Evolutionary conservation across 2,113 vertebrate species (phyloP), one percentile per base, ranked within the genome.

Genomic region (Aptenodytes forsteri): DNA sequence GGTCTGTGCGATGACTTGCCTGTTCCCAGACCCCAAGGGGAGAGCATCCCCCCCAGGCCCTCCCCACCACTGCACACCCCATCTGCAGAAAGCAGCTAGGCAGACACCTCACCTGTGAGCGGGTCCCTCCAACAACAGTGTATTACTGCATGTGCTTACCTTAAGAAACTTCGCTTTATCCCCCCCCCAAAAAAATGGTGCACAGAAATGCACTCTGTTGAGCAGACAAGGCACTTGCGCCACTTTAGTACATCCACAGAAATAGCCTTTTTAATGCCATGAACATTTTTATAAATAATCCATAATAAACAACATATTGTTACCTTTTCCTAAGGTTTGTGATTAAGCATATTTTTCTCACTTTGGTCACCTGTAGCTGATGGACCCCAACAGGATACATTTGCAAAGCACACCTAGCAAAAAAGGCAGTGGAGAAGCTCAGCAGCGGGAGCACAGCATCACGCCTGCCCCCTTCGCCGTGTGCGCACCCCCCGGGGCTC

Each of bases 401-500:
- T 27, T 36, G 34, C 67, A 36, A 27, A 36, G 46, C 46, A 36
- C 2, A 36, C n/a, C 19, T 9, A 38, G 49, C 49, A 36, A 38
- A 26, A 36, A 30, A 52, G 49, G 25, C 67, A 29, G n/a, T 6
- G 10, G 69, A 38, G n/a, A 3, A 36, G 46, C 66, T 27, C 13
- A 25, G 66, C 66, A 19, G 34, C 5, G 1, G 46, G 25, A 54
- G 20, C n/a, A 2, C 49, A 38, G 69, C 69, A 8, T 21, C 26
- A 30, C 13, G 4, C 47, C 49, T 11, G 10, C n/a, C 27, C 67
- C n/a, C 25, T 21, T 18, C 10, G 3, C n/a, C 7, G 1, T 4
- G 18, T 3, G 19, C 3, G n/a, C n/a, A 21, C 17, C n/a, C 18
- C 18, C 11, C 6, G 5, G 69, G 49, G 49, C 49, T 52, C 13